Conservation (phyloP, 2,113 vertebrate species). For the Macquaria ambigua region DNA sequence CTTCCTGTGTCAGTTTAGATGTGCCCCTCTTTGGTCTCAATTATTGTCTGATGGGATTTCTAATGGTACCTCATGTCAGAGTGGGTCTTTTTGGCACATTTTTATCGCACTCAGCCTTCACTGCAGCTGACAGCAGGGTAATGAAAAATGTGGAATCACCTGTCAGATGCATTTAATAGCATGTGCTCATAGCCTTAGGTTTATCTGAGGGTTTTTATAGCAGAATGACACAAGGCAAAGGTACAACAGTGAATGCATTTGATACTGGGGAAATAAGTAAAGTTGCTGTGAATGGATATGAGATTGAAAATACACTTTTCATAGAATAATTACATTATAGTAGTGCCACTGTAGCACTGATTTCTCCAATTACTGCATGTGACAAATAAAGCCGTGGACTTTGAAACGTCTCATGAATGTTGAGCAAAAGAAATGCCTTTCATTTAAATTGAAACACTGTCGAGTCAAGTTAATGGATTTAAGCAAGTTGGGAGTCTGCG, state of each 20-base stretch:
- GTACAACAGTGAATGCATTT: slow-evolving; percentile 13
- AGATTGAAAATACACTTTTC: slow-evolving; percentile 32
- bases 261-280: background rate
- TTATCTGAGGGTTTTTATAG: slow-evolving; percentile 45
- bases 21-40: slow-evolving; percentile 65
- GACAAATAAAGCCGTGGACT: slow-evolving; percentile 12
- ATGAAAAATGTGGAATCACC: slow-evolving; percentile 62
- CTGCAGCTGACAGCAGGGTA: slow-evolving; percentile 64
- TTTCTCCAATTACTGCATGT: background rate
- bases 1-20: slow-evolving; percentile 56
- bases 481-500: slow-evolving; percentile 48
- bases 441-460: slow-evolving; percentile 24
- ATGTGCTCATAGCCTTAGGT: slow-evolving; percentile 42
- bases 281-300: slow-evolving; percentile 18
- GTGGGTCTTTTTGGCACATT: slow-evolving; percentile 46
- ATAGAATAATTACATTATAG: slow-evolving; percentile 5
- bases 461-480: slow-evolving; percentile 24
- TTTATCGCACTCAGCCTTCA: slow-evolving; percentile 56
- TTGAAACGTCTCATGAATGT: background rate
- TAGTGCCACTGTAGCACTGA: background rate
- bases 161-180: slow-evolving; percentile 60
- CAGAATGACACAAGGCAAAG: slow-evolving; percentile 31
- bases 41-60: slow-evolving; percentile 71
- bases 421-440: background rate
- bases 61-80: slow-evolving; percentile 60